These are phyloP conservation scores for Sebastes miniatus DNA, from an alignment of 2,797 vertebrate genomes.

Conservation along the genomic window DNA sequence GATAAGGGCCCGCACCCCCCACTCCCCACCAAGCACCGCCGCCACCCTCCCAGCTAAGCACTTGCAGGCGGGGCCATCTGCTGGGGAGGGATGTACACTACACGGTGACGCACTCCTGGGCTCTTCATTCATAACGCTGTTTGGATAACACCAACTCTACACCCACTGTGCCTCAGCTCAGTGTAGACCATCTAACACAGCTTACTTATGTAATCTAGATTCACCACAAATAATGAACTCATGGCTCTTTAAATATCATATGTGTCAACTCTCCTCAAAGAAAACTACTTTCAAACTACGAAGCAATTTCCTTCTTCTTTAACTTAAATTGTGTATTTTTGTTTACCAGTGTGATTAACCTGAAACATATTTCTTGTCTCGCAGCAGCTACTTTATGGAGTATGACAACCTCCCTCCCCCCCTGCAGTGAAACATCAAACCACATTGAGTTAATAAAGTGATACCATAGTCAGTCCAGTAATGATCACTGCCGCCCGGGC, in stretches of 20 bases:
- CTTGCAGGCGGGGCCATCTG: conserved; percentile 84
- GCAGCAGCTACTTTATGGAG: background rate
- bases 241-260: background rate
- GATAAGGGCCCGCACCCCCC: conserved; percentile 21
- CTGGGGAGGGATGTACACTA: conserved; percentile 79
- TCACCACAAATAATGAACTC: background rate
- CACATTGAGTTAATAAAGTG: conserved; percentile 64
- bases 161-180: conserved; percentile 10
- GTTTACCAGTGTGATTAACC: background rate
- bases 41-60: conserved; percentile 39
- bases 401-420: background rate
- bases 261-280: background rate
- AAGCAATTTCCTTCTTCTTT: background rate
- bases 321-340: background rate
- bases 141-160: conserved; percentile 35
- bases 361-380: background rate
- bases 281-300: background rate
- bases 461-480: conserved; percentile 56
- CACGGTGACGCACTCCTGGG: conserved; percentile 63
- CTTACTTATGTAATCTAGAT: conserved; percentile 10
- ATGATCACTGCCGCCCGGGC: conserved; percentile 49
- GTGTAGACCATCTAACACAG: background rate
- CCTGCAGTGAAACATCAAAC: conserved; percentile 33
- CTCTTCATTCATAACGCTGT: conserved; percentile 68
- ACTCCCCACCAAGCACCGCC: background rate